Evolutionary conservation across 2,888 invertebrate species (phyloP), one percentile per base, ranked within the genome.

Genomic region (Eumacrocentrus americanus): DNA sequence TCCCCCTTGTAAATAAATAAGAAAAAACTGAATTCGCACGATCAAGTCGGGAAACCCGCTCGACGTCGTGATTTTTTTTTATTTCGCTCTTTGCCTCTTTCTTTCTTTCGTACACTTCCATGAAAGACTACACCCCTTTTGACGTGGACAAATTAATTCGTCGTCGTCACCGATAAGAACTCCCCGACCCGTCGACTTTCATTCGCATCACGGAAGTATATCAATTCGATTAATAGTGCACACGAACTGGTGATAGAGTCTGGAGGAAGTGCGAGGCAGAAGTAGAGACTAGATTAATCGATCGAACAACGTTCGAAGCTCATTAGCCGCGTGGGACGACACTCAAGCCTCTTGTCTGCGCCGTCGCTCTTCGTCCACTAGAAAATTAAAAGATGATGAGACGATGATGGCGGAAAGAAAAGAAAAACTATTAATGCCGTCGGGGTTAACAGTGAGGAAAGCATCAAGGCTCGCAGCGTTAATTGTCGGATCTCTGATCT

Each of bases 1-100:
- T 71, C 66, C 68, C 63, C 63, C 58, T 67, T 70, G 74, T 74
- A 76, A 76, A 77, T 78, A 78, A 77, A 76, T 77, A 76, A 78
- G 50, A 55, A 60, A 62, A 60, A 44, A 6, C 40, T 58, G 61
- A 58, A 60, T 64, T 63, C 60, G 57, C 44, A 54, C 59, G 42
- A 47, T 46, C 23, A 23, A 46, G 58, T 34, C 29, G 54, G 40
- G 38, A 44, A 46, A 55, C 23, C 40, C 6, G 46, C 20, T 42
- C n/a, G 48, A 38, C 48, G 47, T 47, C 48, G 58, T 54, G 53
- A 25, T 48, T 38, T 47, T 40, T 40, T 52, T 35, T 29, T 18
- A 34, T 34, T 50, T 52, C 47, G 18, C 35, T 38, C 29, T 29
- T 16, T 40, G 4, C 9, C 12, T 46, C 11, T 20, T 4, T 20